phyloP scores from a whole-genome alignment of 2,797 vertebrate genomes.

The Acrocephalus scirpaceus region DNA sequence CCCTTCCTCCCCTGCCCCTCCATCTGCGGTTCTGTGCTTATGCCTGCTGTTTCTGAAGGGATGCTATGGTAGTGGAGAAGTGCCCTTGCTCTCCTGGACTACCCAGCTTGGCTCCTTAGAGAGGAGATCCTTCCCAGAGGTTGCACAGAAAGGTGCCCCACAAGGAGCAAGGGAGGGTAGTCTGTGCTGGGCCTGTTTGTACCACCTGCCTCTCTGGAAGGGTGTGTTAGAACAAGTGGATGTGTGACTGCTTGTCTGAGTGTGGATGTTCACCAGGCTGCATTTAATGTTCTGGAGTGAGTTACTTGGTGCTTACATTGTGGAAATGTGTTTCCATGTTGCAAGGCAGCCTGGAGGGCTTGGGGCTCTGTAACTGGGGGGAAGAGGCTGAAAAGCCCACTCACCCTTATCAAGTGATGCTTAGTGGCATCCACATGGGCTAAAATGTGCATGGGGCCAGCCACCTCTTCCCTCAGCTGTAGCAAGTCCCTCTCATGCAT shows the following conservation, averaged over 20 bases:
- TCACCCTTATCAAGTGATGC: accelerated
- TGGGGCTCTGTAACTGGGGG: background rate
- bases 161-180: background rate
- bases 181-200: background rate
- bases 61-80: background rate
- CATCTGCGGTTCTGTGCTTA: background rate
- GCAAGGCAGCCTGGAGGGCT: background rate
- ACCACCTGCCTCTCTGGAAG: background rate
- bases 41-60: constrained; percentile 5
- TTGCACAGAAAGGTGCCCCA: background rate
- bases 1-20: background rate
- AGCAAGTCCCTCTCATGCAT: background rate
- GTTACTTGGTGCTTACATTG: background rate
- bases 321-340: background rate
- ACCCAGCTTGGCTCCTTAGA: background rate
- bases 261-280: background rate
- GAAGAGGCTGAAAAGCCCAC: background rate
- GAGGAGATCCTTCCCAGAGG: background rate
- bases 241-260: accelerated
- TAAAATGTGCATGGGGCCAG: background rate
- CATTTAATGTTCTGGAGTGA: background rate
- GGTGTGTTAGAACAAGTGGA: background rate
- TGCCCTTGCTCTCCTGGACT: background rate
- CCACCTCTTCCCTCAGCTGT: background rate
- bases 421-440: background rate